These are phyloP conservation scores for Actenoides hombroni DNA, from an alignment of 2,113 vertebrate genomes.

Conservation along the genomic window DNA sequence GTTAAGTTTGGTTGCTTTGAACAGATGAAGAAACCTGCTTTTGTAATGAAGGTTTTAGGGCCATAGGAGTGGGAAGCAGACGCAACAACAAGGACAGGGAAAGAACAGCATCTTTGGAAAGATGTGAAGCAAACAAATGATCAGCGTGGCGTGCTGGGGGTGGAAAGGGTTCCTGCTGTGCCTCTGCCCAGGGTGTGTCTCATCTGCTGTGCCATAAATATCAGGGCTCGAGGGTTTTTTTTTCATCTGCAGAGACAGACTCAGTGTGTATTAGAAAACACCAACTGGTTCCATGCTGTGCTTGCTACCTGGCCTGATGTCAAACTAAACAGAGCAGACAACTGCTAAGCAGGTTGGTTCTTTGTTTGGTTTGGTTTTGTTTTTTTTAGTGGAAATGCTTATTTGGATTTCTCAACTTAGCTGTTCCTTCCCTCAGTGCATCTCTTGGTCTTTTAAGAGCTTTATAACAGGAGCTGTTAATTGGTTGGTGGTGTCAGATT, in stretches of 20 bases:
- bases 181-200: neutral
- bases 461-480: neutral
- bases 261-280: neutral
- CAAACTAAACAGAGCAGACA: neutral
- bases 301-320: neutral
- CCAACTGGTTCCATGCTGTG: neutral
- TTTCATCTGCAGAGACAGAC: neutral
- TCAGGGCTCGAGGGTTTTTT: accelerated
- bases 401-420: neutral
- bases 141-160: neutral
- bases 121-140: neutral
- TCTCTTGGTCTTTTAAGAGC: neutral
- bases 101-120: neutral
- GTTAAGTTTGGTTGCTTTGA: neutral
- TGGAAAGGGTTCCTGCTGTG: neutral
- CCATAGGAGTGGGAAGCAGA: neutral
- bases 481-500: neutral
- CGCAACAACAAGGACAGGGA: neutral
- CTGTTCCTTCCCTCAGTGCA: neutral
- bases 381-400: neutral
- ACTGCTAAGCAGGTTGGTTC: neutral
- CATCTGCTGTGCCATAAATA: neutral
- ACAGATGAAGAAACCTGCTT: neutral
- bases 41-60: neutral
- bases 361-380: neutral